Evolutionary conservation across 2,113 vertebrate genomes (phyloP).

Genomic region (Empidonax alnorum): DNA sequence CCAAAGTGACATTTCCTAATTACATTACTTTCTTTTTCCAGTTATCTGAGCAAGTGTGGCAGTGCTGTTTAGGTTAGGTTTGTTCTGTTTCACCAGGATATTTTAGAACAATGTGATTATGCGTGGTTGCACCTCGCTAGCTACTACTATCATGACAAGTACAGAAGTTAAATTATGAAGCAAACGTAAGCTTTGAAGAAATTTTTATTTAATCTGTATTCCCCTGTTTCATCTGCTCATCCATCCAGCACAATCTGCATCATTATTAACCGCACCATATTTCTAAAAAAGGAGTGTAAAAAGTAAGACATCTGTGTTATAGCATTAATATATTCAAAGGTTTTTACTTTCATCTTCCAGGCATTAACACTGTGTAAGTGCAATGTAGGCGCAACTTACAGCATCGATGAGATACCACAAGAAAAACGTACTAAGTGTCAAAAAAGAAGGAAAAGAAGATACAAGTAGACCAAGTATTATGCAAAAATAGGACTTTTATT

Average conservation of each 20-base stretch:
- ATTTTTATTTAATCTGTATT: slow-evolving; percentile 86
- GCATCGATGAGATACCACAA: slow-evolving; percentile 61
- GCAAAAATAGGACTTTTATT: slow-evolving; percentile 72
- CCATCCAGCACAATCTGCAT: slow-evolving; percentile 85
- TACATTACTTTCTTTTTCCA: not conserved
- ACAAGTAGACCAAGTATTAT: slow-evolving; percentile 42
- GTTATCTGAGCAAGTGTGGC: slow-evolving; percentile 38
- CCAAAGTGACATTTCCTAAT: not conserved
- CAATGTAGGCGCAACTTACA: slow-evolving; percentile 71
- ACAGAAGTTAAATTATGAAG: slow-evolving; percentile 86
- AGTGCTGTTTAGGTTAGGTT: slow-evolving; percentile 52
- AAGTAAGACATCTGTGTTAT: slow-evolving; percentile 87
- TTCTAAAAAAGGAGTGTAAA: slow-evolving; percentile 76
- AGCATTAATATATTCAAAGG: slow-evolving; percentile 88
- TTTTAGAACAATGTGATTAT: slow-evolving; percentile 75
- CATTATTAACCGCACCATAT: slow-evolving; percentile 84
- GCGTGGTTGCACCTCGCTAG: slow-evolving; percentile 70
- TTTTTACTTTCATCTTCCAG: slow-evolving; percentile 85
- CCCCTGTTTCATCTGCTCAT: slow-evolving; percentile 84
- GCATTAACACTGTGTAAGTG: slow-evolving; percentile 80
- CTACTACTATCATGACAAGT: slow-evolving; percentile 74
- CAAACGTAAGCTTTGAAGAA: slow-evolving; percentile 84
- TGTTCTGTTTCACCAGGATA: slow-evolving; percentile 58
- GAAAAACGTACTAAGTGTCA: slow-evolving; percentile 52
- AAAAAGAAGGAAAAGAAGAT: not conserved